Evolutionary conservation across 2,888 invertebrate species (phyloP).

Genomic region (Drosophila kambysellisi): DNA sequence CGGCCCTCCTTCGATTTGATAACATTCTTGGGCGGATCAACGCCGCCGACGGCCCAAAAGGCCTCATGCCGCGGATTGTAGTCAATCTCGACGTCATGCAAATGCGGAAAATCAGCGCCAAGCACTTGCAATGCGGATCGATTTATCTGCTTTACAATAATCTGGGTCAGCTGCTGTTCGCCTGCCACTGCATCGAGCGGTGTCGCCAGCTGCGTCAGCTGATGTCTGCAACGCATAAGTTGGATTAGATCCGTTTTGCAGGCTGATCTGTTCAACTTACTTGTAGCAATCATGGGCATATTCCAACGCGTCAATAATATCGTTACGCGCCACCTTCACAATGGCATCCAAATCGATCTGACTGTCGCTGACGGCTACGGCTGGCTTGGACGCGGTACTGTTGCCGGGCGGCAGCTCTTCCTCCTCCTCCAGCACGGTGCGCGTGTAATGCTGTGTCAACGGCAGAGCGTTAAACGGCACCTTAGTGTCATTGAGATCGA

Average conservation of each 20-base stretch:
- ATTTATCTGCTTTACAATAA: slow-evolving; percentile 89
- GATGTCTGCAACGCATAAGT: slow-evolving; percentile 24
- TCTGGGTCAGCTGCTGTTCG: slow-evolving; percentile 77
- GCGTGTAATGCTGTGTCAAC: slow-evolving; percentile 91
- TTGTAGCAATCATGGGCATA: slow-evolving; percentile 72
- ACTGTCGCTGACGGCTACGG: slow-evolving; percentile 1
- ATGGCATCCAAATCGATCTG: slow-evolving; percentile 45
- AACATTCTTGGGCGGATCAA: slow-evolving; percentile 86
- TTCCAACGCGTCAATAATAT: slow-evolving; percentile 80
- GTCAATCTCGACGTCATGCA: slow-evolving; percentile 88
- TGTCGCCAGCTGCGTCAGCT: slow-evolving; percentile 24
- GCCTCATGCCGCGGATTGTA: slow-evolving; percentile 92
- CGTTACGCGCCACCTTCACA: slow-evolving; percentile 61
- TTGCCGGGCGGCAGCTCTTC: slow-evolving; percentile 28
- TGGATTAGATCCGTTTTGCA: not conserved
- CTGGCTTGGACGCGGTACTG: slow-evolving; percentile 41
- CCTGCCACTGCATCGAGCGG: slow-evolving; percentile 37
- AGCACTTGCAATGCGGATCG: slow-evolving; percentile 88
- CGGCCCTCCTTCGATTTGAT: slow-evolving; percentile 85
- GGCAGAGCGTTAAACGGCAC: slow-evolving; percentile 89
- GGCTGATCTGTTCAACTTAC: slow-evolving; percentile 46
- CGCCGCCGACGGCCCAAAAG: slow-evolving; percentile 93
- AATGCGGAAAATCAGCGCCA: slow-evolving; percentile 87
- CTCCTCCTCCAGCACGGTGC: slow-evolving; percentile 89
- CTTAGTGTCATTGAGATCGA: slow-evolving; percentile 87